Evolutionary conservation across 2,797 vertebrate genomes (phyloP).

Genomic region (Fringilla coelebs): DNA sequence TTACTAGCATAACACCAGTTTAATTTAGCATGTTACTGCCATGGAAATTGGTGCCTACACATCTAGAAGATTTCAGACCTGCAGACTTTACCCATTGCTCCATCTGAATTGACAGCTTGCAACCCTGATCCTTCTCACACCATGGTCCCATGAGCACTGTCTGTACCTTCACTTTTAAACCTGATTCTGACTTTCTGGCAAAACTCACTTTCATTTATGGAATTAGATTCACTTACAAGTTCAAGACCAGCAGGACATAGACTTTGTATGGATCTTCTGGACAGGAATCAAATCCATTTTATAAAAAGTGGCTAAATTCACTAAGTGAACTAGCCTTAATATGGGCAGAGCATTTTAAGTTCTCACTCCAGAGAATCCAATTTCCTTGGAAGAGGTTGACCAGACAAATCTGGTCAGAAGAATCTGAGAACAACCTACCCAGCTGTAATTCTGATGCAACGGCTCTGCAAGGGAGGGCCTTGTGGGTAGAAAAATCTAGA

Average conservation of each 20-base stretch:
- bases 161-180: background rate
- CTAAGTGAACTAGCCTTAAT: background rate
- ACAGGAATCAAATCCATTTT: background rate
- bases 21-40: background rate
- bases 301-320: background rate
- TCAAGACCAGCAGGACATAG: background rate
- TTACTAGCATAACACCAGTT: background rate
- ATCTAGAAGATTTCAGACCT: background rate
- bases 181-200: background rate
- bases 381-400: background rate
- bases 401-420: background rate
- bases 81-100: background rate
- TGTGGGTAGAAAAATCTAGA: background rate
- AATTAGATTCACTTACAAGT: background rate
- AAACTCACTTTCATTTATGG: background rate
- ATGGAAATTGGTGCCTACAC: background rate
- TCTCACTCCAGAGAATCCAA: background rate
- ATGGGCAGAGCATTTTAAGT: background rate
- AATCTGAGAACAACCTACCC: background rate
- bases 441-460: background rate
- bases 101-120: background rate
- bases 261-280: background rate
- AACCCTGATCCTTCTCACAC: background rate
- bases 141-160: background rate
- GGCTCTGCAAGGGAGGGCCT: background rate